Percentiles rank a stretch among this genome's conserved stretches.
These are phyloP conservation scores for Rhagologus leucostigma DNA, from an alignment of 2,113 vertebrate species.

Conservation along the genomic window DNA sequence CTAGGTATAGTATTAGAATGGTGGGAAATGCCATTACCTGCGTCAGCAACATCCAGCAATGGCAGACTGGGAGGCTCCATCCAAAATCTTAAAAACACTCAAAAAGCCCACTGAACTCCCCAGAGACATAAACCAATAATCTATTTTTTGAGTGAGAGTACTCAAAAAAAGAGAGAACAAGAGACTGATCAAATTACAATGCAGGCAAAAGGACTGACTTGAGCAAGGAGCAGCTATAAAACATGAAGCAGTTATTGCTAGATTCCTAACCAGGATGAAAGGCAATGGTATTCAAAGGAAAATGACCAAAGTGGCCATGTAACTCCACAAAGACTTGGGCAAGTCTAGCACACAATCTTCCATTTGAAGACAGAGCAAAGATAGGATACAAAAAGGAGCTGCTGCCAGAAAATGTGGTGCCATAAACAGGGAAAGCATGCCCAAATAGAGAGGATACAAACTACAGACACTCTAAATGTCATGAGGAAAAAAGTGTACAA, in stretches of 20 bases:
- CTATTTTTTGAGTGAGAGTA: neutral
- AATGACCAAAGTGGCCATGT: neutral
- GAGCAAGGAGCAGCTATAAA: neutral
- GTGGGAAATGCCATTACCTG: neutral
- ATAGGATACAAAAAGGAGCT: neutral
- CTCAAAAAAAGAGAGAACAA: neutral
- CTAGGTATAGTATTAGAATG: neutral
- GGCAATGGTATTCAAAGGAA: neutral
- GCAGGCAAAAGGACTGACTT: neutral
- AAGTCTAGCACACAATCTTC: neutral
- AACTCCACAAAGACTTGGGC: neutral
- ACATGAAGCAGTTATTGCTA: neutral
- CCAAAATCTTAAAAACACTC: neutral
- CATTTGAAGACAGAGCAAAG: neutral
- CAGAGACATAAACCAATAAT: neutral
- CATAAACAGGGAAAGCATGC: neutral
- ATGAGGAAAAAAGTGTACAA: neutral
- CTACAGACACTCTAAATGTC: neutral
- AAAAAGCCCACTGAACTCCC: neutral
- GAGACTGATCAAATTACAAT: neutral
- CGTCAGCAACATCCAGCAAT: neutral
- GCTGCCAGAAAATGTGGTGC: neutral
- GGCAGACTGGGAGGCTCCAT: neutral
- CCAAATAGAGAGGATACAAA: neutral
- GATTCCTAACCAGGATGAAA: neutral